A percentile compares a stretch with the other conserved stretches of the same genome.
Evolutionary conservation across 2,888 invertebrate genomes (phyloP).

Genomic region (Ernsta delagoae): DNA sequence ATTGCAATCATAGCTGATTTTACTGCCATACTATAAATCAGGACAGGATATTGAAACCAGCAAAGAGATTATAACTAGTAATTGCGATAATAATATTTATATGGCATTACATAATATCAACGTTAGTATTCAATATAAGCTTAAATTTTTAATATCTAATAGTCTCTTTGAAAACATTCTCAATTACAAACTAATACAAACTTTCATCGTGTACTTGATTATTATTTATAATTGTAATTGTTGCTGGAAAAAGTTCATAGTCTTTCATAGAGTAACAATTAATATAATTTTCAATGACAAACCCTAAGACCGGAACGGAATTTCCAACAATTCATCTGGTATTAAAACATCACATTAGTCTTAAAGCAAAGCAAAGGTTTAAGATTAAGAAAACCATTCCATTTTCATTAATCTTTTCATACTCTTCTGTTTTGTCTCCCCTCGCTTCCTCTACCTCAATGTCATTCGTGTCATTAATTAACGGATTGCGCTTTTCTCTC

Average conservation of each 20-base stretch:
- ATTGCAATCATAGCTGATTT: slow-evolving; percentile 5
- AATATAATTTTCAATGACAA: background rate
- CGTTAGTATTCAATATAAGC: too few relatives aligned
- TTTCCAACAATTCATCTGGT: background rate
- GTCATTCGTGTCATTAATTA: slow-evolving; percentile 7
- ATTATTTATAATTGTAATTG: too few relatives aligned
- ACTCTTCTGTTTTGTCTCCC: background rate
- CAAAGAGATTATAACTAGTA: background rate
- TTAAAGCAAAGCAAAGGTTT: background rate
- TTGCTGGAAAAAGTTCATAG: too few relatives aligned
- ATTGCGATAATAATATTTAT: background rate
- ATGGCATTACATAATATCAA: background rate
- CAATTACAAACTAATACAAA: too few relatives aligned
- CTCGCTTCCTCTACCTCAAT: slow-evolving; percentile 9
- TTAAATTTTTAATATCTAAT: background rate
- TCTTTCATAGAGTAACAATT: too few relatives aligned
- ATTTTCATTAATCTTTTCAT: slow-evolving; percentile 10
- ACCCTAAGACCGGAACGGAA: background rate
- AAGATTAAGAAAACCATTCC: slow-evolving; percentile 5
- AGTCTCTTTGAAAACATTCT: background rate
- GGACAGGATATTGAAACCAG: background rate
- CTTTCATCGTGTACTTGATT: too few relatives aligned
- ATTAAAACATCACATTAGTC: background rate
- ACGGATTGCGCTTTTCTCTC: slow-evolving; percentile 11
- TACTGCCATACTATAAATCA: background rate